These are phyloP conservation scores for Umimayanthus chanpuru DNA, from an alignment of 92 coral and sea anemone genomes.

Conservation along the genomic window DNA sequence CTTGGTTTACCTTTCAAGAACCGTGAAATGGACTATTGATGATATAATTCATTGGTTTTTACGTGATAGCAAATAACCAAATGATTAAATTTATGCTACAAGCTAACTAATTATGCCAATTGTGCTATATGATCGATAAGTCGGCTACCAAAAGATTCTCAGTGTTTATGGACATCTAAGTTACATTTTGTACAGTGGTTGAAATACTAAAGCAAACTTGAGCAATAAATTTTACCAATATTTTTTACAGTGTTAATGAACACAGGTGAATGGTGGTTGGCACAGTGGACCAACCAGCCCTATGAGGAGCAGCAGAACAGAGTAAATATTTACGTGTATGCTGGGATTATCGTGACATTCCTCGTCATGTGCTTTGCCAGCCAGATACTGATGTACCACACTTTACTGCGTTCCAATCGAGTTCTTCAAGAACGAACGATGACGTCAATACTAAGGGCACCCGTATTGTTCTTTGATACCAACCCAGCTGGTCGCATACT, in stretches of 20 bases:
- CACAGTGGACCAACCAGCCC: conserved; percentile 33
- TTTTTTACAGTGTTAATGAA: conserved; percentile 9
- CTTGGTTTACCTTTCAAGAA: too few relatives aligned
- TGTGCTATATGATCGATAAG: too few relatives aligned
- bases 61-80: too few relatives aligned
- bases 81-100: too few relatives aligned
- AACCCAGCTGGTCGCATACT: conserved; percentile 39
- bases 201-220: too few relatives aligned
- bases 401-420: conserved; percentile 19
- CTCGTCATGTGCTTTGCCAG: background rate
- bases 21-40: too few relatives aligned
- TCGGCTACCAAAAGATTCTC: too few relatives aligned
- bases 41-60: too few relatives aligned
- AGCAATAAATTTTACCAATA: background rate
- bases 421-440: conserved; percentile 26
- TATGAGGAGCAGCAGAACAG: conserved; percentile 22
- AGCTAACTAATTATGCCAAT: too few relatives aligned
- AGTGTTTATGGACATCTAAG: too few relatives aligned
- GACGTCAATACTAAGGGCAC: conserved; percentile 30
- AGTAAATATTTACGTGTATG: conserved; percentile 31
- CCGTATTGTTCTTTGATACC: conserved; percentile 38
- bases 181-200: too few relatives aligned
- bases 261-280: conserved; percentile 38
- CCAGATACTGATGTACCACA: background rate
- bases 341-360: background rate